Percentiles rank a stretch among this genome's conserved stretches.
These are phyloP conservation scores for Rugalucina vietnamica DNA, from an alignment of 2,888 invertebrate genomes.

Conservation along the genomic window DNA sequence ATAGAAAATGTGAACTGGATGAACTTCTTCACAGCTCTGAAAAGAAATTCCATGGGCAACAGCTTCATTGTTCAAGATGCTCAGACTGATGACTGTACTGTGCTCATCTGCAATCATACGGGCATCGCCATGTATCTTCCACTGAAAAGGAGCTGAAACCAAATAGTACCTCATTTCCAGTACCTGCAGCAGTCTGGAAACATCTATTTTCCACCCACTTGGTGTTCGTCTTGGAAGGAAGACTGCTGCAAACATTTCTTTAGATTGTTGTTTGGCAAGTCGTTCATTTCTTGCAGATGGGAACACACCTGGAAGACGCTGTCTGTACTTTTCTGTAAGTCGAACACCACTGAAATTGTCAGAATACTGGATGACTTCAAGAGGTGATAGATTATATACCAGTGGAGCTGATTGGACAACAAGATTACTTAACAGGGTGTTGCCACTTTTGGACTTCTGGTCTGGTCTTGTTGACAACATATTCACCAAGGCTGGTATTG, in stretches of 20 bases:
- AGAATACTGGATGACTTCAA: background rate
- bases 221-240: background rate
- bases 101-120: background rate
- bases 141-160: background rate
- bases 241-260: background rate
- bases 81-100: background rate
- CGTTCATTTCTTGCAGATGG: background rate
- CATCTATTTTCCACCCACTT: slow-evolving; percentile 9
- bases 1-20: slow-evolving; percentile 7
- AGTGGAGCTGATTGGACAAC: background rate
- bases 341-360: background rate
- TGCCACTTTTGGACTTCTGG: background rate
- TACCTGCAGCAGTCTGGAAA: background rate
- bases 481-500: background rate
- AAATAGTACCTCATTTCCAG: background rate
- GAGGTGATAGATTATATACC: background rate
- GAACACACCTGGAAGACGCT: background rate
- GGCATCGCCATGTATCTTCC: slow-evolving; percentile 8
- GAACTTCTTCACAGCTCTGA: background rate
- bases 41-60: background rate
- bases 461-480: background rate
- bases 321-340: background rate
- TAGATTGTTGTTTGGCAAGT: background rate
- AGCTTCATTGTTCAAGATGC: background rate
- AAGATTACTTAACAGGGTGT: background rate